phyloP scores from a whole-genome alignment of 30 jellyfish, hydroid and myxozoan species.

The Sanderia malayensis region DNA sequence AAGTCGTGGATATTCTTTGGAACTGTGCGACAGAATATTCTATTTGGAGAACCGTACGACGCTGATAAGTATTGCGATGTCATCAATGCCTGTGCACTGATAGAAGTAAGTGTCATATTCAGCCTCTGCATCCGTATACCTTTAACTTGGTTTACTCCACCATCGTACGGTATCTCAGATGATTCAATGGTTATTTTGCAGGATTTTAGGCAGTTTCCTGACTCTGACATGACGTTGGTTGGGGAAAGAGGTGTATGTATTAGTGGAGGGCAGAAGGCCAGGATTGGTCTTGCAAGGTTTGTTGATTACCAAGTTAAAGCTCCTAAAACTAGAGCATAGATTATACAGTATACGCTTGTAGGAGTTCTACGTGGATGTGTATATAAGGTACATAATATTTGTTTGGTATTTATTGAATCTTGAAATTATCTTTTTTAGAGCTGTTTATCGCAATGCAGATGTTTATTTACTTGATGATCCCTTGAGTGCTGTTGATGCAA shows the following conservation, averaged over 20 bases:
- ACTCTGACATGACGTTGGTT: slow-evolving; percentile 70
- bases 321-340: too few species aligned
- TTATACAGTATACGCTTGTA: too few species aligned
- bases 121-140: too few species aligned
- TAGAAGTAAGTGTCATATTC: slow-evolving; percentile 58
- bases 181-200: too few species aligned
- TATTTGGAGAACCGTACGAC: slow-evolving; percentile 64
- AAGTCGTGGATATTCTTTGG: slow-evolving; percentile 89
- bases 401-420: too few species aligned
- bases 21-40: slow-evolving; percentile 71
- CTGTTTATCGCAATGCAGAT: slow-evolving; percentile 76
- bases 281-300: slow-evolving; percentile 82
- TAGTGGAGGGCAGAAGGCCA: slow-evolving; percentile 90
- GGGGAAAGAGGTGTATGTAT: slow-evolving; percentile 89
- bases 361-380: too few species aligned
- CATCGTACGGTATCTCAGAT: too few species aligned
- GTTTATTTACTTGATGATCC: slow-evolving; percentile 84
- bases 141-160: too few species aligned
- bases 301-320: too few species aligned
- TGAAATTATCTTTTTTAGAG: slow-evolving; percentile 57
- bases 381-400: too few species aligned
- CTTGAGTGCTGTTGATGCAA: slow-evolving; percentile 83
- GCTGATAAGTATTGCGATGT: slow-evolving; percentile 18
- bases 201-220: slow-evolving; percentile 68
- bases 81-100: slow-evolving; percentile 50